Base-by-base conservation (phyloP, 2,113 vertebrate species). In the Platichthys stellatus region DNA sequence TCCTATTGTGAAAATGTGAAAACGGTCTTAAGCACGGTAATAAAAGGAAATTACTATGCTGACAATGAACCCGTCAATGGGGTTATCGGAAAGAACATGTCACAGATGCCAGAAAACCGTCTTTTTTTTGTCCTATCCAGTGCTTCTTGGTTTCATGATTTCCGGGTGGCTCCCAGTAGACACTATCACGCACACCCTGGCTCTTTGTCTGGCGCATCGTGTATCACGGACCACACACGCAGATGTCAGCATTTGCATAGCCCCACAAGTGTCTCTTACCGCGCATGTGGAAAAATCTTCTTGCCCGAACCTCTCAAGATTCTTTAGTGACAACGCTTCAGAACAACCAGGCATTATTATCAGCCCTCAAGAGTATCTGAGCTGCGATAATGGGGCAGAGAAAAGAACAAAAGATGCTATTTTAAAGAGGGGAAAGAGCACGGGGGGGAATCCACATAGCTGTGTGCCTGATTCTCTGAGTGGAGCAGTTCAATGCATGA, bases 261-360 rank as follows among this genome's bases (percentile, higher is more conserved):
- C 57, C 63, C 35, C 76, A 63, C 31, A 60, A 74, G 43, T 65
- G 47, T 10, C 72, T 71, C 0, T 81, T 75, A 28, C 1, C 58
- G 1, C 35, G 62, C 68, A 63, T 20, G 8, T 71, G 62, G 83
- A 79, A 7, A 73, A 21, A 26, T 38, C 5, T 71, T 54, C 40
- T 49, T 5, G 26, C 56, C n/a, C 1, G 40, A 68, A 0, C 62
- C 56, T 68, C 61, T 68, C 40, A 35, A 57, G 40, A 73, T 69
- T 64, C 72, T 84, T 78, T 11, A 47, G 75, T 53, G 31, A 72
- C 40, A 66, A 49, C 5, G 23, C 61, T 24, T 63, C 26, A 63
- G 35, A 83, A 73, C 51, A 65, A 58, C 11, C 66, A n/a, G 43
- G 31, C 45, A 21, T 78, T 78, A 66, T 85, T 77, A 68, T 79